A percentile compares a stretch with the other conserved stretches of the same genome.
These are phyloP conservation scores for Oreocharis arfaki DNA, from an alignment of 2,113 vertebrate species.

Conservation along the genomic window DNA sequence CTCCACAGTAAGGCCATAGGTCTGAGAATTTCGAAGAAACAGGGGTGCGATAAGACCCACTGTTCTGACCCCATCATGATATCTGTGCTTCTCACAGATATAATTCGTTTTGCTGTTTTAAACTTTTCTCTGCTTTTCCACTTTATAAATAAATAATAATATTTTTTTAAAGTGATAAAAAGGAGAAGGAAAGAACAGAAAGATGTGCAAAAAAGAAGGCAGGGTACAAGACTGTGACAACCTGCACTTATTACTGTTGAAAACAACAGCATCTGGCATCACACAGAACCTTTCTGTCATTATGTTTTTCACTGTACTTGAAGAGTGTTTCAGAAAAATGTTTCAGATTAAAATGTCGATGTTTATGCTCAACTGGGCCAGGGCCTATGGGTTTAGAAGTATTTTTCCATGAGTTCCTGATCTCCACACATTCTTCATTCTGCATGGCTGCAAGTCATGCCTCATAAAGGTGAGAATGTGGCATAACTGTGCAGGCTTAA, in stretches of 20 bases:
- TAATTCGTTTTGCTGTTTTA: background rate
- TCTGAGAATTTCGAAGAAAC: background rate
- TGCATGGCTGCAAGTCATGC: constrained; percentile 23
- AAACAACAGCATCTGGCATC: background rate
- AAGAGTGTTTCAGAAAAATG: background rate
- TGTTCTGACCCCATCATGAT: background rate
- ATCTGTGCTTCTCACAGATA: background rate
- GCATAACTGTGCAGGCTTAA: background rate
- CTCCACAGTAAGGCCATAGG: background rate
- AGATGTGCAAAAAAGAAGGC: background rate
- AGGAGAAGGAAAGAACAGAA: background rate
- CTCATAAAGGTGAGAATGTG: constrained; percentile 44
- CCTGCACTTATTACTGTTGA: background rate
- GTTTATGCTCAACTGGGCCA: background rate
- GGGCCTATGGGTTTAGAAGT: background rate
- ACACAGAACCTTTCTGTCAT: background rate
- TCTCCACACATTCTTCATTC: background rate
- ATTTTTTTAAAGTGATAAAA: background rate
- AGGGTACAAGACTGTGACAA: background rate
- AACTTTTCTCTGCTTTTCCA: background rate
- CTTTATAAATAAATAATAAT: background rate
- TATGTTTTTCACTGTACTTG: background rate
- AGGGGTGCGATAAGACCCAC: background rate
- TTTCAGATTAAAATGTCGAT: constrained; percentile 16
- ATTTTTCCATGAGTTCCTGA: constrained; percentile 23